Conservation (phyloP, 2,888 invertebrate genomes). For the Arge pagana region DNA sequence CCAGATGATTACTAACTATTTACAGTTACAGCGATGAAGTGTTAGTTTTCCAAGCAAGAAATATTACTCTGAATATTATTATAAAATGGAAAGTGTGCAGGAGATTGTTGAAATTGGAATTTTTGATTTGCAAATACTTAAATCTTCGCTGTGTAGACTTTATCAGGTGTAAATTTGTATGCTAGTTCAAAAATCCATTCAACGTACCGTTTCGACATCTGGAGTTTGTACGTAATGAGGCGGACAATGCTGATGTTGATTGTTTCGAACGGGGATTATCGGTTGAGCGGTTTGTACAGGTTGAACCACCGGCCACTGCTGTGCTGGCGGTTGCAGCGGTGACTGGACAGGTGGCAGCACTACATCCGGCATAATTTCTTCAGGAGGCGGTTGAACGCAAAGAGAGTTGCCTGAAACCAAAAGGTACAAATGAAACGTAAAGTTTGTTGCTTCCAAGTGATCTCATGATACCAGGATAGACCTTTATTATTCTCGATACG, state of each 20-base stretch:
- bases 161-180: too few relatives aligned
- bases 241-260: slow-evolving; percentile 61
- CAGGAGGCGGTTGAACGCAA: slow-evolving; percentile 60
- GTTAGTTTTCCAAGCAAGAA: too few relatives aligned
- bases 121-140: too few relatives aligned
- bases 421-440: too few relatives aligned
- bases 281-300: slow-evolving; percentile 39
- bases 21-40: too few relatives aligned
- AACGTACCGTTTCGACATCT: slow-evolving; percentile 52
- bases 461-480: background rate
- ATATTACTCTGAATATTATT: too few relatives aligned
- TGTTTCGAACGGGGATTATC: slow-evolving; percentile 31
- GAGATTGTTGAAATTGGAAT: too few relatives aligned
- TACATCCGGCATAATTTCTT: slow-evolving; percentile 46
- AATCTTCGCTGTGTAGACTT: too few relatives aligned
- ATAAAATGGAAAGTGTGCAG: too few relatives aligned
- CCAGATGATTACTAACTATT: background rate
- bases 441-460: background rate
- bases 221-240: slow-evolving; percentile 65
- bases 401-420: slow-evolving; percentile 56
- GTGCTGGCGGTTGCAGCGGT: slow-evolving; percentile 34
- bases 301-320: slow-evolving; percentile 42
- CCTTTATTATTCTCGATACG: background rate
- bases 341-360: slow-evolving; percentile 27
- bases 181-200: background rate